Percentiles rank a stretch among this genome's conserved stretches.
phyloP scores from a whole-genome alignment of 1,140 invertebrate genomes.

The Zophobas atratus region DNA sequence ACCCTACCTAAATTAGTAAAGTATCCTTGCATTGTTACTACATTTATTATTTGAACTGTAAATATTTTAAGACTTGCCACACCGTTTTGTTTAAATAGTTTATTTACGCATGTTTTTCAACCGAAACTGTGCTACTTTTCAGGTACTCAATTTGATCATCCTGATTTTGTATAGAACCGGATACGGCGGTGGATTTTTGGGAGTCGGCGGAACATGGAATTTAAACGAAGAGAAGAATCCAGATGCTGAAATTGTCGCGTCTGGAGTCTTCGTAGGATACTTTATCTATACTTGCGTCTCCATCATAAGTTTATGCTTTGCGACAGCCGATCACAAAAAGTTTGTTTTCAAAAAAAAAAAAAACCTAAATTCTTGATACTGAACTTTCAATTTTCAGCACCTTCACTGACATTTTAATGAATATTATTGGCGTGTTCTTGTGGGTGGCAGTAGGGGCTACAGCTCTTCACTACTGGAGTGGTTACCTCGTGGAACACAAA shows the following conservation, averaged over 20 bases:
- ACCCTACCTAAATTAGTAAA: conserved; percentile 8
- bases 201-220: conserved; percentile 90
- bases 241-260: conserved; percentile 88
- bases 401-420: conserved; percentile 85
- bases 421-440: conserved; percentile 86
- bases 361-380: too few species aligned
- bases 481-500: conserved; percentile 83
- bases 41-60: conserved; percentile 21
- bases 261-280: conserved; percentile 88
- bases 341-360: conserved; percentile 61
- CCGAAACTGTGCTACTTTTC: conserved; percentile 60
- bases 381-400: conserved; percentile 57
- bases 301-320: conserved; percentile 81
- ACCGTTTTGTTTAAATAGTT: conserved; percentile 40
- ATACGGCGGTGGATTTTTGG: conserved; percentile 85
- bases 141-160: conserved; percentile 87
- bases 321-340: conserved; percentile 82
- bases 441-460: conserved; percentile 87
- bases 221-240: conserved; percentile 89
- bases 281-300: conserved; percentile 85
- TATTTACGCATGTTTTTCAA: conserved; percentile 43
- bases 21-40: conserved; percentile 21
- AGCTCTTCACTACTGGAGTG: conserved; percentile 89
- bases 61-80: conserved; percentile 29
- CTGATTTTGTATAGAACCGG: conserved; percentile 86